A percentile compares a stretch with the other conserved stretches of the same genome.
Evolutionary conservation across 2,113 vertebrate genomes (phyloP).

Genomic region (Oreotragus oreotragus): DNA sequence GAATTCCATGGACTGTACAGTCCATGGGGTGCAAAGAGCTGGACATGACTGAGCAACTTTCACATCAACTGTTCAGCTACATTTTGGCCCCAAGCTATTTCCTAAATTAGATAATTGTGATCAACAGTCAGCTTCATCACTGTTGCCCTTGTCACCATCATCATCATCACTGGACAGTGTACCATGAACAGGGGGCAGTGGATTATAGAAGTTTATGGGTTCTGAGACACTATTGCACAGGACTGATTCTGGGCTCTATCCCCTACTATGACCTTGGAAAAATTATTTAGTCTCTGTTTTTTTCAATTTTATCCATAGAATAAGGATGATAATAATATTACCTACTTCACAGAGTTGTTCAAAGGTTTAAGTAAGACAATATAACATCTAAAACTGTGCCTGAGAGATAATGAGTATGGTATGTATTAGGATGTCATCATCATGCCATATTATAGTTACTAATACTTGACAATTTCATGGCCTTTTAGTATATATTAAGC

Average conservation of each 20-base stretch:
- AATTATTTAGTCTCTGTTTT: not conserved
- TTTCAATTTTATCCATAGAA: not conserved
- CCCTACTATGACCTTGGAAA: not conserved
- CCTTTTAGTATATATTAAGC: not conserved
- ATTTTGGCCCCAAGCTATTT: not conserved
- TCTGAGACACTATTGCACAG: not conserved
- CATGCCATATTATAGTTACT: not conserved
- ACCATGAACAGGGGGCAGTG: not conserved
- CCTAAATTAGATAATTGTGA: not conserved
- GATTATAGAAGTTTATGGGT: not conserved
- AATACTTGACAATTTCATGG: not conserved
- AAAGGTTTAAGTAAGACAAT: not conserved
- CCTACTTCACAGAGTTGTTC: not conserved
- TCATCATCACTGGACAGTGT: not conserved
- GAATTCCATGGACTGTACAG: not conserved
- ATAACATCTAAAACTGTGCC: not conserved
- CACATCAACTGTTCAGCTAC: not conserved
- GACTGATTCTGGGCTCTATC: not conserved
- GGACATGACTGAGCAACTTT: not conserved
- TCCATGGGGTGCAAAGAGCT: not conserved
- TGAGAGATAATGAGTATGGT: not conserved
- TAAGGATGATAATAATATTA: not conserved
- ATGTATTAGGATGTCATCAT: not conserved
- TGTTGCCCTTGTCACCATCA: not conserved
- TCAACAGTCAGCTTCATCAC: not conserved